phyloP scores from a whole-genome alignment of 1,140 invertebrate species.

The Patella vulgata region DNA sequence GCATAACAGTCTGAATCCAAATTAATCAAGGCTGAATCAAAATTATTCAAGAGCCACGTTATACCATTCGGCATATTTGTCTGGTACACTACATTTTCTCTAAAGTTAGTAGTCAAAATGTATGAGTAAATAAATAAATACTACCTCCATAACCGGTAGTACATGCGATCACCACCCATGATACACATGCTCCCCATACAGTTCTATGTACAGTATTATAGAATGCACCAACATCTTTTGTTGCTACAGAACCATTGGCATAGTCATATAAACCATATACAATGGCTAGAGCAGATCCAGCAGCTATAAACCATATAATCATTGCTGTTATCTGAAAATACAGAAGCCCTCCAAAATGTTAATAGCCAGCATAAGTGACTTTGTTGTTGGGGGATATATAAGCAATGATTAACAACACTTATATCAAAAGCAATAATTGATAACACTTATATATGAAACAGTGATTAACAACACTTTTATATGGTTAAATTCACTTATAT shows the following conservation, averaged over 20 bases:
- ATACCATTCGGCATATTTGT: background rate
- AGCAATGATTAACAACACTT: background rate
- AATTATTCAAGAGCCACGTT: background rate
- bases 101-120: constrained; percentile 57
- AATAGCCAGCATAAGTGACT: background rate
- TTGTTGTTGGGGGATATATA: background rate
- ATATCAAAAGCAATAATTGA: background rate
- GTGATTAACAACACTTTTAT: background rate
- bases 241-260: constrained; percentile 25
- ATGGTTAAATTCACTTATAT: background rate
- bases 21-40: background rate
- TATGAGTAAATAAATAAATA: background rate
- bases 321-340: constrained; percentile 23
- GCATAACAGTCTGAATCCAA: background rate
- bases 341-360: background rate
- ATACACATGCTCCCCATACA: constrained; percentile 62
- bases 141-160: constrained; percentile 55
- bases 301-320: constrained; percentile 36
- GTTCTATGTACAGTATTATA: constrained; percentile 59
- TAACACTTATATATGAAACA: background rate
- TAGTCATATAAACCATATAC: constrained; percentile 46
- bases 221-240: constrained; percentile 38
- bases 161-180: constrained; percentile 68
- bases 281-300: constrained; percentile 25
- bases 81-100: constrained; percentile 72